Percentiles rank a stretch among this genome's conserved stretches.
Conservation (phyloP, 2,888 invertebrate species). For the Camponotus fellah region DNA sequence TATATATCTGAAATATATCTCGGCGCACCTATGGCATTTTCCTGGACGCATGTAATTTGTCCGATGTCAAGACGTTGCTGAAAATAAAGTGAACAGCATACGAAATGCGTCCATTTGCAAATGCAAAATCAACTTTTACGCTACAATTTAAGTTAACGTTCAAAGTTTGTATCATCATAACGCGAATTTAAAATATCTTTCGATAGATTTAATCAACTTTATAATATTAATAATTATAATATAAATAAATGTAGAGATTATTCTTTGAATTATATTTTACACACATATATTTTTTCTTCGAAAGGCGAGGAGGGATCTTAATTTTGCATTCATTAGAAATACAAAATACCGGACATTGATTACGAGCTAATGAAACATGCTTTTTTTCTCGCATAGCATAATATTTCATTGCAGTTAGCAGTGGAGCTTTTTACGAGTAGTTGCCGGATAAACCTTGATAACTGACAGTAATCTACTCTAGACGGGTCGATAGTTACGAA, state of each 20-base stretch:
- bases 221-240: neutral
- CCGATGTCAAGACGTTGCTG: neutral
- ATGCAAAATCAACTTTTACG: neutral
- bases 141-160: neutral
- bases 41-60: neutral
- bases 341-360: conserved; percentile 26
- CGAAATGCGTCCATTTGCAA: neutral
- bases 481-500: conserved; percentile 55
- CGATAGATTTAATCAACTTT: neutral
- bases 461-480: conserved; percentile 55
- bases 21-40: conserved; percentile 19
- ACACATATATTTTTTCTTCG: neutral
- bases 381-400: conserved; percentile 35
- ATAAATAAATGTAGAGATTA: neutral
- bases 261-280: neutral
- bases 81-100: conserved; percentile 14
- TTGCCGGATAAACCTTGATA: conserved; percentile 53
- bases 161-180: neutral
- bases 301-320: neutral
- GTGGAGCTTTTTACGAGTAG: conserved; percentile 47
- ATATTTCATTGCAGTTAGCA: conserved; percentile 44
- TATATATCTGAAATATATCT: conserved; percentile 16
- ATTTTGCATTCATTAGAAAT: neutral
- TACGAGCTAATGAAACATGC: conserved; percentile 20
- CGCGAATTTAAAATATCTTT: neutral